Evolutionary conservation across 2,888 invertebrate genomes (phyloP), one percentile per base, ranked within the genome.

Genomic region (Pelosia muscerda): DNA sequence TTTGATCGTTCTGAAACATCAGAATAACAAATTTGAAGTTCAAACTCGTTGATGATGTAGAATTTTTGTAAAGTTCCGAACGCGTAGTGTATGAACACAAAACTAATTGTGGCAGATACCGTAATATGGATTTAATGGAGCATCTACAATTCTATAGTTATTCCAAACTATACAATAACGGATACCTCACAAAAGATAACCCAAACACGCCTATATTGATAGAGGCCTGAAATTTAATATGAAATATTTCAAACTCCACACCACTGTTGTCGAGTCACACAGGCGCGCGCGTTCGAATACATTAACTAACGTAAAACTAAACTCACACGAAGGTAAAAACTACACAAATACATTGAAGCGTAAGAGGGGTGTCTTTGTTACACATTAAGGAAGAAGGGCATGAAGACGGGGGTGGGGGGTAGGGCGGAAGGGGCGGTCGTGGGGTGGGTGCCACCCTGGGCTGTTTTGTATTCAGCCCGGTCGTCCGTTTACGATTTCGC

Each of bases 311-410:
- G 74, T 82, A 83, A 84, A 88, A 90, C 89, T 89, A 88, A 76
- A 89, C 92, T 65, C 92, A 92, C 92, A 93, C 92, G 89, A 31
- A 63, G 61, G 69, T 81, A 81, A 77, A 83, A 86, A 86, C 86
- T 88, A 90, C 88, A 89, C 90, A 87, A 90, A 92, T 88, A 92
- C 92, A 92, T 88, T 84, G 87, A 86, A 87, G 83, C 87, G 86
- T 92, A 93, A 93, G 93, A 91, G 94, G 94, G 94, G 94, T 89
- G 94, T 94, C 95, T 95, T 95, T 94, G 94, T 94, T 94, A 93
- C 90, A 90, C 89, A 92, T 93, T 94, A 94, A 93, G 94, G 94
- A 94, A 93, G 91, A 92, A 92, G 92, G 93, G 93, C 88, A 90
- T 88, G 88, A 92, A 91, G 92, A 91, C 86, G 86, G 90, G 89